Conservation (phyloP, 35 echinoderm and acorn worm genomes). For the Ptychodera flava region DNA sequence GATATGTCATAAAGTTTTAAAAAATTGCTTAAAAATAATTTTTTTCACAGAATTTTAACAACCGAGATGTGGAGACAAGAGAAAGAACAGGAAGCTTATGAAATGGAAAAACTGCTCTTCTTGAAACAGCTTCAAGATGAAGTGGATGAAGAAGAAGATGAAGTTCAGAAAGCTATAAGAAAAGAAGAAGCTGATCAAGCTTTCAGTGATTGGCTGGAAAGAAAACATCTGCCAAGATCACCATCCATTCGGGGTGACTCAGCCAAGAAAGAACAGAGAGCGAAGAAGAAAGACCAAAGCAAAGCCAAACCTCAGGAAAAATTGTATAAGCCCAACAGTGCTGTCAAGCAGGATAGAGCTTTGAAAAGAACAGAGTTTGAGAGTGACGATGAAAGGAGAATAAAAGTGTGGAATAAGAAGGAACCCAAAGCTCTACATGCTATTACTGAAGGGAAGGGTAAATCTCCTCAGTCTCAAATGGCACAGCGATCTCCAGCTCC, state of each 20-base stretch:
- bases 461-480: too few species aligned
- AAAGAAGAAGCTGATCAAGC: conserved; percentile 47
- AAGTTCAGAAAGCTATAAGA: conserved; percentile 54
- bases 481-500: too few species aligned
- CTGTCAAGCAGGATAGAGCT: too few species aligned
- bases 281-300: conserved; percentile 20
- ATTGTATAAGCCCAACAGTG: too few species aligned
- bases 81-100: conserved; percentile 45
- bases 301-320: background rate
- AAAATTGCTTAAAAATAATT: too few species aligned
- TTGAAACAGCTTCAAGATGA: conserved; percentile 61
- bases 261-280: background rate
- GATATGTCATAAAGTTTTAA: too few species aligned
- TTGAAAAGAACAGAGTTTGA: too few species aligned
- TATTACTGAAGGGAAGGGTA: too few species aligned
- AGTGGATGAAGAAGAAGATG: conserved; percentile 34
- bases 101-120: conserved; percentile 52
- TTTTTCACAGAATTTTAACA: conserved; percentile 56
- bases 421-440: too few species aligned
- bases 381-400: too few species aligned
- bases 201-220: conserved; percentile 78
- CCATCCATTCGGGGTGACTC: conserved; percentile 19
- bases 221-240: conserved; percentile 43
- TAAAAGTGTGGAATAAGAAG: too few species aligned
- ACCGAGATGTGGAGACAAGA: conserved; percentile 86